Evolutionary conservation across 2,113 vertebrate genomes (phyloP), one percentile per base, ranked within the genome.

Genomic region (Phasianus colchicus): DNA sequence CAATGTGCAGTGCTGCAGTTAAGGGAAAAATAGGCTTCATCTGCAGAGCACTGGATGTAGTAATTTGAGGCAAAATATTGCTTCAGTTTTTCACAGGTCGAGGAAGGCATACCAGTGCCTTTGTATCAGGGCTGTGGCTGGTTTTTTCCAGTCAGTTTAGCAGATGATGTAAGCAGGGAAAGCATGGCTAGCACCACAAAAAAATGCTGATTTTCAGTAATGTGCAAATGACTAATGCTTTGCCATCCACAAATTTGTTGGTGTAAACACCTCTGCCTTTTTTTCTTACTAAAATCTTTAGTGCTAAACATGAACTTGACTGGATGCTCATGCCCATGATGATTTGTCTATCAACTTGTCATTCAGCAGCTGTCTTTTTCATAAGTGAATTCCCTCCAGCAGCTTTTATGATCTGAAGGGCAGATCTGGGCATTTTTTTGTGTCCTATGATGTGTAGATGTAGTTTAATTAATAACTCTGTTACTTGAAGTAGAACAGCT

Each of bases 401-500:
- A 67, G 22, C 77, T 60, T 6, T 47, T 50, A 54, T 45, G 71
- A 89, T 80, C 86, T 69, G 55, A 76, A 95, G 87, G 90, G 69
- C 66, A 80, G 58, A 85, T 90, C 8, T 7, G 85, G 83, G 75
- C 60, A 85, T 50, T 87, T 87, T 87, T 83, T 86, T 78, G 32
- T 79, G 67, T 80, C 34, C 80, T 65, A 69, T 40, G n/a, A 67
- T 71, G 82, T 24, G 54, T 87, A 71, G 66, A 57, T 92, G 86
- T 84, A 76, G 66, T 83, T 95, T 94, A 92, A 94, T 75, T 81
- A 91, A 69, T 88, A 86, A 77, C 73, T 82, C 85, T 50, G 77
- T 94, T 82, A 57, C 89, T 80, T 90, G 73, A 85, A 80, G 60
- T 90, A 75, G 90, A 94, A 75, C 66, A 94, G 87, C 91, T 96